Evolutionary conservation across 2,888 invertebrate genomes (phyloP).

Genomic region (Notocelia uddmanniana): DNA sequence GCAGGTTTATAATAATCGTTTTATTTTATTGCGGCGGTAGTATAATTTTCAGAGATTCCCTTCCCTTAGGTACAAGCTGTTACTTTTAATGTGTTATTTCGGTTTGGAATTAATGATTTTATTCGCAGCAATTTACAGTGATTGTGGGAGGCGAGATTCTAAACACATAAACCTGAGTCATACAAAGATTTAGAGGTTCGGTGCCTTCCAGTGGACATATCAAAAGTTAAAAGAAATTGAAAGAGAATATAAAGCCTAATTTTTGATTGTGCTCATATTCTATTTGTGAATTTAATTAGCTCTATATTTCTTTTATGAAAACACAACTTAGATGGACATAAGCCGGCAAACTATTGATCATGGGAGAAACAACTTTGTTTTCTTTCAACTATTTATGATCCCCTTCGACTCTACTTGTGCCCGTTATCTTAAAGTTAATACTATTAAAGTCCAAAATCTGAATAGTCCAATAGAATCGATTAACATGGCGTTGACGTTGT

Average conservation of each 20-base stretch:
- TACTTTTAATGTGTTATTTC: slow-evolving; percentile 84
- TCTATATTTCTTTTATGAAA: no score
- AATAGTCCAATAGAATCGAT: neutral
- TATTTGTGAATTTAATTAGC: no score
- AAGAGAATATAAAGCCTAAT: no score
- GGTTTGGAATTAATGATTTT: slow-evolving; percentile 84
- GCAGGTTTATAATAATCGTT: slow-evolving; percentile 41
- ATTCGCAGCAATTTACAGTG: slow-evolving; percentile 76
- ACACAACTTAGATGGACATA: no score
- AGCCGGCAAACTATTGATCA: no score
- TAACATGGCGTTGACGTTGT: neutral
- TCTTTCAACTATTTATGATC: no score
- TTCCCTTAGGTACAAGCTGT: slow-evolving; percentile 75
- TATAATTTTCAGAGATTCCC: slow-evolving; percentile 52
- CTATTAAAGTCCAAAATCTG: neutral
- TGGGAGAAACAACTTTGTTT: no score
- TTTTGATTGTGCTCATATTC: no score
- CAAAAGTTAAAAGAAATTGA: no score
- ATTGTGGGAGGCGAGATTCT: slow-evolving; percentile 63
- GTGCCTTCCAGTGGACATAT: no score
- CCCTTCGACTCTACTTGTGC: slow-evolving; percentile 70
- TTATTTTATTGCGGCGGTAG: slow-evolving; percentile 43
- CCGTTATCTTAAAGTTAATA: slow-evolving; percentile 38
- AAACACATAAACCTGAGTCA: slow-evolving; percentile 63
- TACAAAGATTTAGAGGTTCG: no score